phyloP scores from a whole-genome alignment of 1,140 invertebrate genomes.

The Melitaea cinxia region DNA sequence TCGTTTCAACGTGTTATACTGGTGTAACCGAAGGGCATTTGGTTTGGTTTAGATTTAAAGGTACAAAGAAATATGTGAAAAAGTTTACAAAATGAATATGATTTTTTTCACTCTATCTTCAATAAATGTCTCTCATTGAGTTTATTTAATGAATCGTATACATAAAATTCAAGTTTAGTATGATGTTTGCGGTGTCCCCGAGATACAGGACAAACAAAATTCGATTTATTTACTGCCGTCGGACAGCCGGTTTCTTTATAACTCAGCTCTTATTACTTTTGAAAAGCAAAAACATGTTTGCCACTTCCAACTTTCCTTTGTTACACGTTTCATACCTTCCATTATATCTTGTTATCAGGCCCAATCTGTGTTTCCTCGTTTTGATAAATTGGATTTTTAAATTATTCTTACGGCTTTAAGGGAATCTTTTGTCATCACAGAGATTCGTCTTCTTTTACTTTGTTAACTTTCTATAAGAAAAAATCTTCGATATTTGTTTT shows the following conservation, averaged over 20 bases:
- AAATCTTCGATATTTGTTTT: neutral
- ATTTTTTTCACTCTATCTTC: too few species aligned
- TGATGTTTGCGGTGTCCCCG: conserved; percentile 5
- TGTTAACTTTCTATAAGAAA: neutral
- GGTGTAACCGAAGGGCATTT: too few species aligned
- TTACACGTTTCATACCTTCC: conserved; percentile 18
- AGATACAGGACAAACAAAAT: conserved; percentile 42
- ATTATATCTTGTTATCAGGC: conserved; percentile 4
- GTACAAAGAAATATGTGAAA: too few species aligned
- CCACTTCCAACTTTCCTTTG: conserved; percentile 23
- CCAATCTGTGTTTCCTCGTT: conserved; percentile 12
- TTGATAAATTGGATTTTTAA: conserved; percentile 13
- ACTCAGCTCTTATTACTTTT: conserved; percentile 37
- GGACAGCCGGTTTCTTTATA: conserved; percentile 41
- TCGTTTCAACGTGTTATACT: too few species aligned
- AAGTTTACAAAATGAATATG: too few species aligned
- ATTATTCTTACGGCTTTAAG: conserved; percentile 6
- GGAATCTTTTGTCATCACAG: neutral
- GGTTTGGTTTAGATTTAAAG: too few species aligned
- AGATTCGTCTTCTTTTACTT: neutral
- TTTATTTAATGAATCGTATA: too few species aligned
- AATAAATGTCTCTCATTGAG: too few species aligned
- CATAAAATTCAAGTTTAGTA: neutral
- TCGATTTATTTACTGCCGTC: conserved; percentile 52
- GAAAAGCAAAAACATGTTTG: conserved; percentile 44